A percentile compares a stretch with the other conserved stretches of the same genome.
These are phyloP conservation scores for Neotoxoptera formosana DNA, from an alignment of 1,140 invertebrate species.

Conservation along the genomic window DNA sequence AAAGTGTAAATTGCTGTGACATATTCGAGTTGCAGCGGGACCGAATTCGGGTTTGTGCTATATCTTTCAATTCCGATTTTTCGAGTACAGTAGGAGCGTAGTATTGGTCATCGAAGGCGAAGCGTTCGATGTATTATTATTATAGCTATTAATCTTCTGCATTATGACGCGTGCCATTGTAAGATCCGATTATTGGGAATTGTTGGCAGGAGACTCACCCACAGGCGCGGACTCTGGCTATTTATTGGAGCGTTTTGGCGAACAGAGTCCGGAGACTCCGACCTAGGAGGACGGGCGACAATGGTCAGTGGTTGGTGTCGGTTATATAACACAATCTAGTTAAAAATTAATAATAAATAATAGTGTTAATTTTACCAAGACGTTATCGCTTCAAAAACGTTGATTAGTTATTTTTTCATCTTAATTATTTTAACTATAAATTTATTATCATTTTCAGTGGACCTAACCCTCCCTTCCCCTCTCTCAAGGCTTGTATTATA, in stretches of 20 bases:
- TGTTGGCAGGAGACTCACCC: neutral
- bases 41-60: constrained; percentile 64
- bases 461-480: too few relatives aligned
- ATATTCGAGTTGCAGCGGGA: constrained; percentile 63
- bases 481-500: too few relatives aligned
- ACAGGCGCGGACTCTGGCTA: neutral
- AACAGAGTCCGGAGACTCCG: constrained; percentile 16
- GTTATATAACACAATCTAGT: neutral
- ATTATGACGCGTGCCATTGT: neutral
- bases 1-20: constrained; percentile 61
- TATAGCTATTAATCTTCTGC: too few relatives aligned
- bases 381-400: too few relatives aligned
- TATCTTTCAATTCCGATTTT: constrained; percentile 63
- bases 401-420: too few relatives aligned
- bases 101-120: neutral
- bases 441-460: too few relatives aligned
- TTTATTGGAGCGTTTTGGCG: constrained; percentile 4
- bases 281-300: constrained; percentile 37
- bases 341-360: too few relatives aligned
- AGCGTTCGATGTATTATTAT: too few relatives aligned
- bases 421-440: too few relatives aligned
- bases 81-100: constrained; percentile 60
- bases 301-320: constrained; percentile 24
- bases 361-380: too few relatives aligned
- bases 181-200: neutral